Conservation (phyloP, 2,888 invertebrate genomes). For the Melolontha melolontha region DNA sequence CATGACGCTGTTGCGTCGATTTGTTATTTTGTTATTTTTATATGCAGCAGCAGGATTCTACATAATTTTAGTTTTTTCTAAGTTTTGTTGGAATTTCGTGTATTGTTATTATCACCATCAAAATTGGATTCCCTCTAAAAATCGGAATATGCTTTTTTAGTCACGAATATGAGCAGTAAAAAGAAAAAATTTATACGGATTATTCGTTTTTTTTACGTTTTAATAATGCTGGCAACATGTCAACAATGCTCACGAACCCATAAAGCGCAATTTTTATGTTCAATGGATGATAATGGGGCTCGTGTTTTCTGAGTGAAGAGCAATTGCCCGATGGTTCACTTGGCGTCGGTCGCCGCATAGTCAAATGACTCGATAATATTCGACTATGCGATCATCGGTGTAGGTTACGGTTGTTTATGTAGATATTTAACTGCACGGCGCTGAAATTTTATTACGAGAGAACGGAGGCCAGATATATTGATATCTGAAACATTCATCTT, state of each 20-base stretch:
- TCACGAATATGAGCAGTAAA: too few relatives aligned
- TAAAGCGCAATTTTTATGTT: background rate
- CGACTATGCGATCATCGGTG: too few relatives aligned
- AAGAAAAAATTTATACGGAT: too few relatives aligned
- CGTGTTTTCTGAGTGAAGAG: slow-evolving; percentile 7
- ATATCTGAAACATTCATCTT: slow-evolving; percentile 1
- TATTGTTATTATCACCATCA: too few relatives aligned
- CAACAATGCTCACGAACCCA: slow-evolving; percentile 7
- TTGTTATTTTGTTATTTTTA: too few relatives aligned
- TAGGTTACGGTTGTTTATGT: background rate
- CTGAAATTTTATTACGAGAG: background rate
- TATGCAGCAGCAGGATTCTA: too few relatives aligned
- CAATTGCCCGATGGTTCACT: slow-evolving; percentile 9
- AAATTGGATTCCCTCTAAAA: too few relatives aligned
- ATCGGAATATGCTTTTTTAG: too few relatives aligned
- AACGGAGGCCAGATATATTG: background rate
- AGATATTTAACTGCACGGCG: background rate
- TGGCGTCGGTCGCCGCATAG: background rate
- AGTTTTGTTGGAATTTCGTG: too few relatives aligned
- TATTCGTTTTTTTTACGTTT: too few relatives aligned
- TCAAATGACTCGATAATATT: background rate
- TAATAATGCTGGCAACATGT: background rate
- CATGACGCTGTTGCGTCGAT: too few relatives aligned
- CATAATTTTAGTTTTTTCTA: too few relatives aligned
- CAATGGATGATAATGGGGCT: slow-evolving; percentile 10